phyloP scores from a whole-genome alignment of 2,888 invertebrate species.

The Tetragonula carbonaria region DNA sequence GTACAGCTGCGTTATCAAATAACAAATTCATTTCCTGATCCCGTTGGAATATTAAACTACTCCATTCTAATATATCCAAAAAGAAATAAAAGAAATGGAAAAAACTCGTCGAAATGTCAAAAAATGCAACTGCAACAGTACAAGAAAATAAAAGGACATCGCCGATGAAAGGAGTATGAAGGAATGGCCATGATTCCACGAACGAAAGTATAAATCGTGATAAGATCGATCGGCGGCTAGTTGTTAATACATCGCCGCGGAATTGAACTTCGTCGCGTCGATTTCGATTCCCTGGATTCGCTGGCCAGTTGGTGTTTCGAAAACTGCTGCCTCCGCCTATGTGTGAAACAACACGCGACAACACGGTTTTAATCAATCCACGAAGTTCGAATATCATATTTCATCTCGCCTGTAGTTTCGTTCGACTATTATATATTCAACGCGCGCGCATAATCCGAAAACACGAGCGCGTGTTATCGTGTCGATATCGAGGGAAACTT shows the following conservation, averaged over 20 bases:
- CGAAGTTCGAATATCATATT: background rate
- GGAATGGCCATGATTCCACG: background rate
- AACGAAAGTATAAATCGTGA: background rate
- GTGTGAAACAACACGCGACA: background rate
- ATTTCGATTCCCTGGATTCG: conserved; percentile 11
- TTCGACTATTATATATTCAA: background rate
- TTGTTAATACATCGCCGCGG: conserved; percentile 13
- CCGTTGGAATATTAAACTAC: background rate
- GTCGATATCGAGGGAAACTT: background rate
- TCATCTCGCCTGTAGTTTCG: background rate
- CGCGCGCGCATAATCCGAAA: background rate
- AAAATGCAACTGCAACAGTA: background rate
- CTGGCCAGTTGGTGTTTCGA: conserved; percentile 19
- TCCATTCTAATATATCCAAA: no score
- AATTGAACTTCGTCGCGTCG: conserved; percentile 12
- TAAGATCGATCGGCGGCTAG: background rate
- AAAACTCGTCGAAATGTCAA: background rate
- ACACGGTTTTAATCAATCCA: conserved; percentile 21
- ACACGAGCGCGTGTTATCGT: no score
- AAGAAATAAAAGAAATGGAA: no score
- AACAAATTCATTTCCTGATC: background rate
- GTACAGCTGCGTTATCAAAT: background rate
- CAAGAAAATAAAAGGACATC: background rate
- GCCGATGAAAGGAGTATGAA: no score
- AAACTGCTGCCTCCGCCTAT: background rate